These are phyloP conservation scores for Batillaria attramentaria DNA, from an alignment of 1,140 invertebrate species.

Conservation along the genomic window DNA sequence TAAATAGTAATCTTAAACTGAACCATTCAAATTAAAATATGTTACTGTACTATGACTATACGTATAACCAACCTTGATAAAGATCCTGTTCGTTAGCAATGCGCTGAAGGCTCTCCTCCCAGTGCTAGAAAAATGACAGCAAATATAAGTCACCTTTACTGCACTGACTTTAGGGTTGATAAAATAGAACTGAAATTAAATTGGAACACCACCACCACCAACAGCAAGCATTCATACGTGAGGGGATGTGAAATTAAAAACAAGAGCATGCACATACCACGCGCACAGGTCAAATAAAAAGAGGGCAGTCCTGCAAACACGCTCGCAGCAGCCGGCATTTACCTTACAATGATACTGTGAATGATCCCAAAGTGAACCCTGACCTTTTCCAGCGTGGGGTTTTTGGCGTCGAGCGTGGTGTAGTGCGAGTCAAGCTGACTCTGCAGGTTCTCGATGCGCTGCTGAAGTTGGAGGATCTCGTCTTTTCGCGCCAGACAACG, in stretches of 20 bases:
- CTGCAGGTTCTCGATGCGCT: conserved; percentile 44
- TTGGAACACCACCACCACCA: too few species aligned
- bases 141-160: neutral
- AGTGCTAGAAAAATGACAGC: conserved; percentile 54
- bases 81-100: conserved; percentile 66
- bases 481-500: conserved; percentile 55
- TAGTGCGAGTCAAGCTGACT: conserved; percentile 50
- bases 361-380: neutral
- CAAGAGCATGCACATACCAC: too few species aligned
- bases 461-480: conserved; percentile 38
- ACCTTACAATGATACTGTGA: too few species aligned
- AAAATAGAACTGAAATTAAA: too few species aligned
- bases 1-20: neutral
- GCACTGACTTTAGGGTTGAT: neutral
- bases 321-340: too few species aligned
- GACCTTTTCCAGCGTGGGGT: conserved; percentile 55
- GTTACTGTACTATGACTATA: too few species aligned
- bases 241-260: too few species aligned
- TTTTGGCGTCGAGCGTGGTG: conserved; percentile 51
- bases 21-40: too few species aligned
- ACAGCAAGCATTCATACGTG: too few species aligned
- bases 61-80: conserved; percentile 58
- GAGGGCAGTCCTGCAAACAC: too few species aligned
- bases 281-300: too few species aligned
- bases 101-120: conserved; percentile 65